phyloP scores from a whole-genome alignment of 2,113 vertebrate species.

The Semnornis frantzii region DNA sequence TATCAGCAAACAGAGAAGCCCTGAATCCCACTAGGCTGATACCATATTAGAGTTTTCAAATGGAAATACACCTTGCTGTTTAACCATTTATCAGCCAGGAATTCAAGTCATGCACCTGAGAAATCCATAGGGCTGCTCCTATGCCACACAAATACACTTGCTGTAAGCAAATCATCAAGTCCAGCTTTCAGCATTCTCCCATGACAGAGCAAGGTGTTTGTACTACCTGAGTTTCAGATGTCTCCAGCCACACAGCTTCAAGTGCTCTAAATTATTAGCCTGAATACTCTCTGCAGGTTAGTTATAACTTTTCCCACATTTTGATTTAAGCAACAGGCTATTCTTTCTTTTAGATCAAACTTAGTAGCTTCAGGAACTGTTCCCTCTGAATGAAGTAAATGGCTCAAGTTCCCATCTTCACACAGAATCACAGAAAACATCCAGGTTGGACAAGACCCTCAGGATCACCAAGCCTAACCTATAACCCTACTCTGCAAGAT shows the following conservation, averaged over 20 bases:
- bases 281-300: background rate
- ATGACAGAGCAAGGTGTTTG: background rate
- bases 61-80: background rate
- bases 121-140: conserved; percentile 2
- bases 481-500: no score
- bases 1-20: background rate
- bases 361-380: background rate
- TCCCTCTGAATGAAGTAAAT: background rate
- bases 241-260: background rate
- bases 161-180: background rate
- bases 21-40: background rate
- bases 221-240: background rate
- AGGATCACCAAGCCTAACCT: no score
- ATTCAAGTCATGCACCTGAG: conserved; percentile 15
- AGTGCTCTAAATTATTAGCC: background rate
- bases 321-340: conserved; percentile 11
- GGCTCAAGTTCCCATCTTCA: background rate
- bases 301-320: background rate
- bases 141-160: background rate
- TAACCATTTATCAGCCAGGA: conserved; percentile 49
- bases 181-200: background rate
- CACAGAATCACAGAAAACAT: no score
- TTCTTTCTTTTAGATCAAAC: background rate
- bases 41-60: background rate
- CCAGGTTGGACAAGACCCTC: no score